Conservation (phyloP, 2,797 vertebrate genomes). For the Rhincodon typus region DNA sequence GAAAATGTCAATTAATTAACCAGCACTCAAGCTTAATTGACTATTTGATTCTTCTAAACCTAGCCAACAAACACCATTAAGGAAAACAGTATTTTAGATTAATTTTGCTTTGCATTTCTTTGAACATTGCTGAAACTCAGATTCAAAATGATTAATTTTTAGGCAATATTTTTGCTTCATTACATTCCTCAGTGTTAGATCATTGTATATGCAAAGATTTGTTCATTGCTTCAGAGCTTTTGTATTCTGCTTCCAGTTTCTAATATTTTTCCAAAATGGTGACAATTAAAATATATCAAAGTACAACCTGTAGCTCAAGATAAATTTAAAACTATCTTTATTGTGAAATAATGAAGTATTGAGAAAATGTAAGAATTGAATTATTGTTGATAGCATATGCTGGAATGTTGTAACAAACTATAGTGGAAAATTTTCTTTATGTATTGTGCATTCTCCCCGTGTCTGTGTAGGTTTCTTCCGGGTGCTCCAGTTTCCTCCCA, state of each 20-base stretch:
- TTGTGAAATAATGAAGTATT: not conserved
- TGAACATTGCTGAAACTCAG: constrained; percentile 22
- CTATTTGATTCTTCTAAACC: constrained; percentile 17
- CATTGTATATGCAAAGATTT: constrained; percentile 16
- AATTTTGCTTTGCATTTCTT: not conserved
- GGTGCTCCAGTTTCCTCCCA: too few species aligned
- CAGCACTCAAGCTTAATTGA: constrained; percentile 27
- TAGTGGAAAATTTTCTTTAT: not conserved
- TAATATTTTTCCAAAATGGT: not conserved
- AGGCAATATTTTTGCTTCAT: not conserved
- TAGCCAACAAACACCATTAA: constrained; percentile 31
- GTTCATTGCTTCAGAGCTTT: not conserved
- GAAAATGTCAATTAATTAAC: constrained; percentile 38
- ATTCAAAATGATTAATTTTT: constrained; percentile 30
- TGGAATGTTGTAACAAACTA: not conserved
- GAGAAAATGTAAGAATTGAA: not conserved
- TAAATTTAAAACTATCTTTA: too few species aligned
- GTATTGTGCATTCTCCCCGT: too few species aligned
- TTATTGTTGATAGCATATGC: not conserved
- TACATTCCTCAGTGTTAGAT: constrained; percentile 27
- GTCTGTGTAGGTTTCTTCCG: too few species aligned
- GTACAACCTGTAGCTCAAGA: too few species aligned
- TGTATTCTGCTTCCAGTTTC: not conserved
- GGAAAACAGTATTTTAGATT: constrained; percentile 34
- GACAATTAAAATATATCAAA: not conserved